These are phyloP conservation scores for Galemys pyrenaicus DNA, from an alignment of 2,113 vertebrate species.

Conservation along the genomic window DNA sequence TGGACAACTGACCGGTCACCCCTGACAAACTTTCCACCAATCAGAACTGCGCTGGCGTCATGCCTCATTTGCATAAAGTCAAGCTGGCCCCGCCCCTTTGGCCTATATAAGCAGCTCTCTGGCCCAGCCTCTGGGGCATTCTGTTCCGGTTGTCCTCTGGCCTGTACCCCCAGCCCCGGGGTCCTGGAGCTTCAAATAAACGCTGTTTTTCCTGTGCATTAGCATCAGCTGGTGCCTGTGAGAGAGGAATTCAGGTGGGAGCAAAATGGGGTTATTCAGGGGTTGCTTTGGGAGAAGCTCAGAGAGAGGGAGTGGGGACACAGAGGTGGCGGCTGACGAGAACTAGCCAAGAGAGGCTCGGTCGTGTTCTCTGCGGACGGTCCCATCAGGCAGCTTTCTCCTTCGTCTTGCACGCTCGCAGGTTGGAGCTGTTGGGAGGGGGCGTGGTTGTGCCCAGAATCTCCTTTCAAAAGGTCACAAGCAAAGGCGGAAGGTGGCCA, in stretches of 20 bases:
- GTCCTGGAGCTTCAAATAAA: not conserved
- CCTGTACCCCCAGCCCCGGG: no score
- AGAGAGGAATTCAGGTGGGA: not conserved
- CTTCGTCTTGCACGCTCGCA: not conserved
- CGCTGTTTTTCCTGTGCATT: not conserved
- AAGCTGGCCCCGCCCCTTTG: no score
- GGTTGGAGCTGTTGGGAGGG: not conserved
- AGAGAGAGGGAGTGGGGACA: not conserved
- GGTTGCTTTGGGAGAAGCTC: not conserved
- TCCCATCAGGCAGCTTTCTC: not conserved
- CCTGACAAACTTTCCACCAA: no score
- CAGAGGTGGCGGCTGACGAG: not conserved
- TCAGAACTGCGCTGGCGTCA: no score
- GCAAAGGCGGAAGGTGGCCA: not conserved
- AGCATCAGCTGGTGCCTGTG: not conserved
- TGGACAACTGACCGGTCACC: no score
- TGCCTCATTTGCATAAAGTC: no score
- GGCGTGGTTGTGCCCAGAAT: not conserved
- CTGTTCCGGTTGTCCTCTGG: no score
- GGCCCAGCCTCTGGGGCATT: no score
- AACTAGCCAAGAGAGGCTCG: not conserved
- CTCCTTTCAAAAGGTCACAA: not conserved
- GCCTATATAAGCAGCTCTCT: no score
- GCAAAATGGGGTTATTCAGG: not conserved
- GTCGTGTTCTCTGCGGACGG: not conserved